Evolutionary conservation across 2,888 invertebrate species (phyloP), one percentile per base, ranked within the genome.

Genomic region (Tolmerus cingulatus): DNA sequence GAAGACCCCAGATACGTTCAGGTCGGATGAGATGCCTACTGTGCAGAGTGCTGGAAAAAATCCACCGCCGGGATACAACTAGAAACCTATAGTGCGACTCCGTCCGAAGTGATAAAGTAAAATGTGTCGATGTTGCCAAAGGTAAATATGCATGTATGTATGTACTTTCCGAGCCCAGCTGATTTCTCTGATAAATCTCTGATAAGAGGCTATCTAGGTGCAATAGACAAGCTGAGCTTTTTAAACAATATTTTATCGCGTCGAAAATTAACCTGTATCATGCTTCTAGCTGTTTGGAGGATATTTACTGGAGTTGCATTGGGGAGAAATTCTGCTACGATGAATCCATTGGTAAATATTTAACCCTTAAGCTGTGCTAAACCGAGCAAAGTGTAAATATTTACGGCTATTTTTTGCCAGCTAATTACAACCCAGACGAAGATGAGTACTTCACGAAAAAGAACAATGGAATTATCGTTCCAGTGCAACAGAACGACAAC

Each of bases 251-350:
- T 76, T 37, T 37, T 37, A 3, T n/a, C 40, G 16, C 34, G 16
- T 76, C n/a, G 27, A 37, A 46, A 76, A 30, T 76, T 37, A 34
- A 37, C 34, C n/a, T 16, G 12, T 30, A 37, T 34, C 40, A n/a
- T 76, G 37, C 2, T 66, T 84, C 43, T 40, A 96, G 96, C 90
- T 96, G 95, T 91, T 93, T 95, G 92, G 96, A 96, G 93, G 94
- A 95, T 89, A 93, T 95, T 92, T 96, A 95, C 92, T 96, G 96
- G 96, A 94, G 95, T 90, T 95, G 95, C 90, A 95, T 95, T 90
- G 96, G 96, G 91, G 95, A 96, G 92, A 94, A 94, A 89, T 96
- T 95, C 91, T 96, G 96, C 90, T 96, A 95, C 91, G 96, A 96
- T 91, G 95, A 95, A 92, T 94, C 94, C 90, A 96, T 96, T 89